Percentiles rank a stretch among this genome's conserved stretches.
Evolutionary conservation across 2,888 invertebrate genomes (phyloP).

Genomic region (Tubulanus polymorphus): DNA sequence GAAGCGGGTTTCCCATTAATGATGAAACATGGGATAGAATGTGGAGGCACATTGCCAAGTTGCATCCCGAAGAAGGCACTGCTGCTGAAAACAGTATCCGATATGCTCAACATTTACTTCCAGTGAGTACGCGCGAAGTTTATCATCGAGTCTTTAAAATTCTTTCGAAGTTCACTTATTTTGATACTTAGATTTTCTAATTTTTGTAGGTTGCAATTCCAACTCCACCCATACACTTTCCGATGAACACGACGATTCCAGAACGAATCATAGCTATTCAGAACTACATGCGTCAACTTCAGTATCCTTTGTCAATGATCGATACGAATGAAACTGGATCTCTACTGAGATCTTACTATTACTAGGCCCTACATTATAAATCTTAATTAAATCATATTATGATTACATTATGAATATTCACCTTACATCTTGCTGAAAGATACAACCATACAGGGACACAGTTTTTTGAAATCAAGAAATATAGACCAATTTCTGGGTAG

Average conservation of each 20-base stretch:
- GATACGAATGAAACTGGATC: too few relatives aligned
- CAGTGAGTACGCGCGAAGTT: neutral
- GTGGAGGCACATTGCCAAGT: conserved; percentile 49
- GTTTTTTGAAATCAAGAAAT: conserved; percentile 52
- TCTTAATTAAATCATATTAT: too few relatives aligned
- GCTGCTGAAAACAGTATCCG: conserved; percentile 22
- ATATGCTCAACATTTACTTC: neutral
- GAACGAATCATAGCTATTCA: conserved; percentile 36
- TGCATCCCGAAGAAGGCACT: conserved; percentile 40
- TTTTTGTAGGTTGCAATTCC: conserved; percentile 39
- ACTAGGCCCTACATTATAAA: too few relatives aligned
- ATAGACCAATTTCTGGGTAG: conserved; percentile 50
- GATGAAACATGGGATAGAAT: conserved; percentile 50
- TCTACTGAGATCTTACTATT: too few relatives aligned
- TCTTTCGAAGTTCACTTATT: neutral
- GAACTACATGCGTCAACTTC: conserved; percentile 47
- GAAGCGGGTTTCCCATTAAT: conserved; percentile 49
- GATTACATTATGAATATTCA: neutral
- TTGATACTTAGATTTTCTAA: neutral
- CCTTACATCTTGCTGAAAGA: conserved; percentile 17
- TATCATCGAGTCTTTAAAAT: neutral
- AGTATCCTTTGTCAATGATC: conserved; percentile 37
- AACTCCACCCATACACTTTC: conserved; percentile 34
- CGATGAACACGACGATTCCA: conserved; percentile 26
- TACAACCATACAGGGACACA: conserved; percentile 54